Evolutionary conservation across 2,113 vertebrate species (phyloP), one percentile per base, ranked within the genome.

Genomic region (Rhodinocichla rosea): DNA sequence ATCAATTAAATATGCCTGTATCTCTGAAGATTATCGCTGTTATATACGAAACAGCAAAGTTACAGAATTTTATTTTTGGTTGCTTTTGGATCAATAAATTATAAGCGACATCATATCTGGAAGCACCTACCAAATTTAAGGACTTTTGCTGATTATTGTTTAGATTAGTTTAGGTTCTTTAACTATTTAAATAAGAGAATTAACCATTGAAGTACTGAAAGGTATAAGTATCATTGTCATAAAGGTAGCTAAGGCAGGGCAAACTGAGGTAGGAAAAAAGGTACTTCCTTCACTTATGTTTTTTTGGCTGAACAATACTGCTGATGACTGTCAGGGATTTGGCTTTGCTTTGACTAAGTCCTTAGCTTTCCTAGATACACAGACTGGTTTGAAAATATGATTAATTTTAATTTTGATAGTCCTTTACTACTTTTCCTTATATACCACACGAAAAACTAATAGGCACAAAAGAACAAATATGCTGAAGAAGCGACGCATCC

Each of bases 71-170:
- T 49, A 26, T 13, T 76, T 91, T 76, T 56, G 5, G 3, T 84
- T 89, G 16, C 19, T 60, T 81, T 87, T 87, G 40, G 16, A 84
- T 82, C 15, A 68, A 82, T 28, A 91, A 60, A 82, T 60, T 50
- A 45, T 78, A 64, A 60, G 15, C 23, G 30, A 74, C 39, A 32
- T 32, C 2, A 1, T 42, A 45, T 37, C 40, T 87, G 44, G 40
- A 82, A 90, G n/a, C 18, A 84, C 18, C n/a, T 90, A 70, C 20
- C 33, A 76, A 92, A 32, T 40, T 35, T 63, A 79, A 91, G 56
- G 49, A 87, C 40, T 85, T 91, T 45, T 69, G 9, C 19, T 75
- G 26, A 21, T 35, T 77, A 81, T 9, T 49, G 15, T 17, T 92
- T 69, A 64, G 12, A 49, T 49, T 69, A 57, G 28, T 55, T 89